These are phyloP conservation scores for Chaenocephalus aceratus DNA, from an alignment of 2,113 vertebrate genomes.

Conservation along the genomic window DNA sequence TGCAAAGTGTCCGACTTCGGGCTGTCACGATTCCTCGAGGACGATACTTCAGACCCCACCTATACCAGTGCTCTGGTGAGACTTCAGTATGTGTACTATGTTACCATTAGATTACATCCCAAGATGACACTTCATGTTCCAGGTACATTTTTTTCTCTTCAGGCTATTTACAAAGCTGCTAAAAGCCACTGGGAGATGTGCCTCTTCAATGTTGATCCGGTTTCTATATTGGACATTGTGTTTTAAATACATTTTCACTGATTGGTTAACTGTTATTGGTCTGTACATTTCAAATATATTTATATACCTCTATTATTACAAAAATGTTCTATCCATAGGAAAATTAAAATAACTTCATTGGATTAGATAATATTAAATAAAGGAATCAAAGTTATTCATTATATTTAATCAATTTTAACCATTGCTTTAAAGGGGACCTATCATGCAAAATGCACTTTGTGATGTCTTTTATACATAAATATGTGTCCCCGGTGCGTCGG, in stretches of 20 bases:
- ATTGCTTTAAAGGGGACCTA: too few relatives aligned
- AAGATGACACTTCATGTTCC: not conserved
- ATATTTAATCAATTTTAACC: not conserved
- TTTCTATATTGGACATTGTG: not conserved
- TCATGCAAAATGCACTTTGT: too few relatives aligned
- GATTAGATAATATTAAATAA: not conserved
- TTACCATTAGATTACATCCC: not conserved
- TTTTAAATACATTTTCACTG: not conserved
- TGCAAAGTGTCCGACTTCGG: slow-evolving; percentile 98
- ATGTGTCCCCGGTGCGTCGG: too few relatives aligned
- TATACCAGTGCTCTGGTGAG: slow-evolving; percentile 96
- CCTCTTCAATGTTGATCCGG: too few relatives aligned
- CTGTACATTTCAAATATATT: too few relatives aligned
- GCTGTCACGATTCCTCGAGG: slow-evolving; percentile 95
- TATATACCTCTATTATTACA: not conserved
- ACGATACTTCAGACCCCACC: slow-evolving; percentile 95
- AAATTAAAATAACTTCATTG: not conserved
- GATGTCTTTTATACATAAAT: too few relatives aligned
- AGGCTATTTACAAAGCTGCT: not conserved
- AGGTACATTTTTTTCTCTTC: not conserved
- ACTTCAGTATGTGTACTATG: not conserved
- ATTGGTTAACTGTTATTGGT: not conserved
- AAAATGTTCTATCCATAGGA: not conserved
- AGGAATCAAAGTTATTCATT: not conserved
- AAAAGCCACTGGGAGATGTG: not conserved